Percentiles rank a stretch among this genome's conserved stretches.
phyloP scores from a whole-genome alignment of 53 echinoderm and acorn worm species.

The Echinarachnius parma region DNA sequence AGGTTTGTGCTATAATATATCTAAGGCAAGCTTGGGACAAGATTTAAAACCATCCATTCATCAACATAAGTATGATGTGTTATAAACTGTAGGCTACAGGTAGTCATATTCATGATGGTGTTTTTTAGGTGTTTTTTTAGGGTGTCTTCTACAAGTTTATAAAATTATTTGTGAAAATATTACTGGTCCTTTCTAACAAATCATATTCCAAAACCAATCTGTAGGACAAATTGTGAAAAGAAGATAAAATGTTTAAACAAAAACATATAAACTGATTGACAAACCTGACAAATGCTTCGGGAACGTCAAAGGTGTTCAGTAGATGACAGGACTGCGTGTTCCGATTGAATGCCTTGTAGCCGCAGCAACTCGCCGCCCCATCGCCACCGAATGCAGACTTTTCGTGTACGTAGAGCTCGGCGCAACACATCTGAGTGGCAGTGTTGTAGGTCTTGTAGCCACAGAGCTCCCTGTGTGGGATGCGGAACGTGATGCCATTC shows the following conservation, averaged over 20 bases:
- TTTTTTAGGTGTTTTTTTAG: too few species aligned
- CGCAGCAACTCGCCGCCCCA: slow-evolving; percentile 24
- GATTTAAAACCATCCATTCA: too few species aligned
- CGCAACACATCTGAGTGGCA: slow-evolving; percentile 57
- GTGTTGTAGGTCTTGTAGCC: slow-evolving; percentile 36
- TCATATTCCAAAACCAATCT: too few species aligned
- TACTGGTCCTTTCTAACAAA: too few species aligned
- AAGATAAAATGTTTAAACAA: not conserved
- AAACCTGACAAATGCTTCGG: slow-evolving; percentile 41
- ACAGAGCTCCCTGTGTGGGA: not conserved
- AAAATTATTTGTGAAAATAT: too few species aligned
- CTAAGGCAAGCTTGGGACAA: too few species aligned
- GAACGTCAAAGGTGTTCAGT: slow-evolving; percentile 11
- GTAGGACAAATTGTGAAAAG: too few species aligned
- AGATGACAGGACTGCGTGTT: slow-evolving; percentile 26
- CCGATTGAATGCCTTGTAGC: slow-evolving; percentile 14
- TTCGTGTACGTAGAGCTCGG: not conserved
- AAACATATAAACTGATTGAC: slow-evolving; percentile 1
- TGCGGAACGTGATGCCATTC: not conserved
- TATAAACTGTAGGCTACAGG: too few species aligned
- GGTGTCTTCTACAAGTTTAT: too few species aligned
- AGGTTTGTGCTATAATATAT: too few species aligned
- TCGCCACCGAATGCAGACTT: not conserved
- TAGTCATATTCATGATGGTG: too few species aligned
- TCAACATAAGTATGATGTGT: too few species aligned